phyloP scores from a whole-genome alignment of 2,113 vertebrate species.

The Nanorana parkeri region DNA sequence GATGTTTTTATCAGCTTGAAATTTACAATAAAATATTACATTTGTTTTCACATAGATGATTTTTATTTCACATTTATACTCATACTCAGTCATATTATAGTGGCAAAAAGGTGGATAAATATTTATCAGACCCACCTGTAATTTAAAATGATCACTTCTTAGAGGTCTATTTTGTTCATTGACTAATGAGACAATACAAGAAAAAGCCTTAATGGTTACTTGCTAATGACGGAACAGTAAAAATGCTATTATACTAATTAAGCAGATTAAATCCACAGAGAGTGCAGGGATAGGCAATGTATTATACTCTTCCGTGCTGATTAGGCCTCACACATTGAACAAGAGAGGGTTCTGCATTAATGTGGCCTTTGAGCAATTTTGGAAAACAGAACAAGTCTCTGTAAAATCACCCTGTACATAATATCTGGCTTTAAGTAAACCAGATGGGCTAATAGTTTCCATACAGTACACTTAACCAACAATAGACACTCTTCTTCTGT shows the following conservation, averaged over 20 bases:
- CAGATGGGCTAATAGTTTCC: slow-evolving; percentile 57
- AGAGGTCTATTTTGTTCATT: slow-evolving; percentile 36
- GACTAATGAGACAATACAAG: slow-evolving; percentile 48
- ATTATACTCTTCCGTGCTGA: slow-evolving; percentile 29
- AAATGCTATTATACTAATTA: slow-evolving; percentile 50
- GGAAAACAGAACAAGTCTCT: slow-evolving; percentile 41
- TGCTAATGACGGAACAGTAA: slow-evolving; percentile 43
- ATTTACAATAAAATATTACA: too few species aligned
- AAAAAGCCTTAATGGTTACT: slow-evolving; percentile 50
- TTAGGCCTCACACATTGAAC: slow-evolving; percentile 37
- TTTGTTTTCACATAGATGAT: too few species aligned
- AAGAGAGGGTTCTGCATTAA: slow-evolving; percentile 36
- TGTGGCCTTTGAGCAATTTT: slow-evolving; percentile 20
- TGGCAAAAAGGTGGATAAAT: neutral
- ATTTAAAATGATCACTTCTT: slow-evolving; percentile 50
- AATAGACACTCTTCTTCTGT: slow-evolving; percentile 59
- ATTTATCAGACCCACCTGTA: slow-evolving; percentile 37
- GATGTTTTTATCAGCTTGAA: too few species aligned
- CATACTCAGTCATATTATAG: too few species aligned
- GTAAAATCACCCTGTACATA: slow-evolving; percentile 33
- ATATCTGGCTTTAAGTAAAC: slow-evolving; percentile 47
- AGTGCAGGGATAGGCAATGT: slow-evolving; percentile 28
- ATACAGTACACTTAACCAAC: slow-evolving; percentile 41
- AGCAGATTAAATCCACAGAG: slow-evolving; percentile 31
- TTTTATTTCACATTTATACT: too few species aligned